A percentile compares a stretch with the other conserved stretches of the same genome.
Evolutionary conservation across 2,113 vertebrate species (phyloP).

Genomic region (Odontophorus gujanensis): DNA sequence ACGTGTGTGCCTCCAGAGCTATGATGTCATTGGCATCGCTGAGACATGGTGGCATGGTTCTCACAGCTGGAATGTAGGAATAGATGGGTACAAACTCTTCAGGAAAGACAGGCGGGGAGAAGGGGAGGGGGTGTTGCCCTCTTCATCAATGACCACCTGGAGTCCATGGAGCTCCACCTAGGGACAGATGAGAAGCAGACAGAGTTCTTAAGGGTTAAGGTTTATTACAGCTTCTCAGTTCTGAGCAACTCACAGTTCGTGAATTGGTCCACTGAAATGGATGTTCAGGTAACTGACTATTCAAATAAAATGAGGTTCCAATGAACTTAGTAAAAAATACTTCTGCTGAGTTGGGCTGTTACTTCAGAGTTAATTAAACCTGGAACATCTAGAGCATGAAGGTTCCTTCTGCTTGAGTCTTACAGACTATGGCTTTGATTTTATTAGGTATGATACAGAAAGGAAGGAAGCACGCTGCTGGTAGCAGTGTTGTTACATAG

Average conservation of each 20-base stretch:
- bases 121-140: no score
- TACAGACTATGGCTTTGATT: background rate
- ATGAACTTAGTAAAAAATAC: background rate
- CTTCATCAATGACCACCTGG: no score
- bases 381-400: accelerated
- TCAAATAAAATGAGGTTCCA: background rate
- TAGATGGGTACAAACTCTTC: no score
- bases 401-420: background rate
- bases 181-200: no score
- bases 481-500: background rate
- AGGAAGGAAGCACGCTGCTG: background rate
- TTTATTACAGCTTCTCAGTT: background rate
- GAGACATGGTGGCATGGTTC: no score
- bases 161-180: no score
- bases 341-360: accelerated
- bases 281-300: background rate
- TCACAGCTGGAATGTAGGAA: no score
- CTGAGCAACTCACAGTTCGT: background rate
- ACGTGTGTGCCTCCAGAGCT: no score
- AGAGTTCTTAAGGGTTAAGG: no score
- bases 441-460: background rate
- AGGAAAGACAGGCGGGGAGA: no score
- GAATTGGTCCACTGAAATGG: background rate
- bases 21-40: no score
- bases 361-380: background rate